Percentiles rank a stretch among this genome's conserved stretches.
Evolutionary conservation across 2,797 vertebrate genomes (phyloP).

Genomic region (Emydoidea blandingii): DNA sequence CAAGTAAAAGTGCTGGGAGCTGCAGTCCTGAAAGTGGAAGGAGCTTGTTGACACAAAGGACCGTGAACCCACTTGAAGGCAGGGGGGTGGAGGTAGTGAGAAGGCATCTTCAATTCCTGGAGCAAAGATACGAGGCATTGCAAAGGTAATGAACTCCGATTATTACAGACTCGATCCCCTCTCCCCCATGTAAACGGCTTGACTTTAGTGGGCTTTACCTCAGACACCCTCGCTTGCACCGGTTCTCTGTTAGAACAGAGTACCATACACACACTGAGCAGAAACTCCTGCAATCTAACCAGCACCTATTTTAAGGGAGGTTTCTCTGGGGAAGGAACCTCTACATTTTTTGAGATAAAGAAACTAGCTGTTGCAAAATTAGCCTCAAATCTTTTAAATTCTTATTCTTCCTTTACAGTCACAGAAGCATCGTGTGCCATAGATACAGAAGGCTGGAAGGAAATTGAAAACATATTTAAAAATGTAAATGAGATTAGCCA

Average conservation of each 20-base stretch:
- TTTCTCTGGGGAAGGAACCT: background rate
- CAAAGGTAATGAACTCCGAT: background rate
- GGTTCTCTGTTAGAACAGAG: no score
- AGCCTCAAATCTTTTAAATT: background rate
- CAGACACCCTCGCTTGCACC: no score
- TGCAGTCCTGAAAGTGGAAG: background rate
- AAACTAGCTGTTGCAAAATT: background rate
- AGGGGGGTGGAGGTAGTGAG: no score
- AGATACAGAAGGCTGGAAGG: slow-evolving; percentile 40
- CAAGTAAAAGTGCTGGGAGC: background rate
- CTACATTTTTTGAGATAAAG: background rate
- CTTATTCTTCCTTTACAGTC: background rate
- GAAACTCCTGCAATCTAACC: background rate
- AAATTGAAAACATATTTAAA: slow-evolving; percentile 62
- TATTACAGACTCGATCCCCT: background rate
- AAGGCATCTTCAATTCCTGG: background rate
- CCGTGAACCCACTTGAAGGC: background rate
- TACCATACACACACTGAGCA: background rate
- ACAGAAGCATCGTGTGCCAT: background rate
- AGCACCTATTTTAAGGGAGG: background rate
- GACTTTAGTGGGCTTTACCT: background rate
- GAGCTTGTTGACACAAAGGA: background rate
- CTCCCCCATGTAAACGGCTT: background rate
- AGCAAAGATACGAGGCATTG: slow-evolving; percentile 1
- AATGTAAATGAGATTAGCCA: slow-evolving; percentile 35